phyloP scores from a whole-genome alignment of 2,888 invertebrate species.

The Trypoxylon attenuatum region DNA sequence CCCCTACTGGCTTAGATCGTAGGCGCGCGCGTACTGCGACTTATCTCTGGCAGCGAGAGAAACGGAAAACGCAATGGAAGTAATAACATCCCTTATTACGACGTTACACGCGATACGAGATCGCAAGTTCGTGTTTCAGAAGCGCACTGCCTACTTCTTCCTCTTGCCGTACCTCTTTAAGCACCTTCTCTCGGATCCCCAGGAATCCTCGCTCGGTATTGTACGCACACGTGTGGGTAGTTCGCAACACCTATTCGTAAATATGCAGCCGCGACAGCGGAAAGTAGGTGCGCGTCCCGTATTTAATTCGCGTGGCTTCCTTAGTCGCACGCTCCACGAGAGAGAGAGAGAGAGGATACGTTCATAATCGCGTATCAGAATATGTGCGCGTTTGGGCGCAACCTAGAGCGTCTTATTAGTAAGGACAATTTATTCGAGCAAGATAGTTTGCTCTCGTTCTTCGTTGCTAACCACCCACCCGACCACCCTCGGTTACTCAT shows the following conservation, averaged over 20 bases:
- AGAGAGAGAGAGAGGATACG: conserved; percentile 15
- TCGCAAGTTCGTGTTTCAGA: conserved; percentile 60
- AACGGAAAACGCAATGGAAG: conserved; percentile 59
- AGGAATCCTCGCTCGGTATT: background rate
- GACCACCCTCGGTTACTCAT: too few relatives aligned
- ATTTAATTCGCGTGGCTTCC: conserved; percentile 37
- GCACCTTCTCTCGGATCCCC: background rate
- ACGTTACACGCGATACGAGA: conserved; percentile 60
- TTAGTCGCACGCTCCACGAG: conserved; percentile 1
- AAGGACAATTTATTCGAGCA: too few relatives aligned
- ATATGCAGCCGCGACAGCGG: conserved; percentile 28
- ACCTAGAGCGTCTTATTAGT: too few relatives aligned
- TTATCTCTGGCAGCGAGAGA: conserved; percentile 57
- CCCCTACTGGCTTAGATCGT: conserved; percentile 17
- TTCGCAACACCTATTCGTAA: conserved; percentile 38
- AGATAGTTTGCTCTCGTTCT: too few relatives aligned
- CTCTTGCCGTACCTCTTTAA: background rate
- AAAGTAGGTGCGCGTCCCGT: conserved; percentile 24
- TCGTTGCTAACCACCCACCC: too few relatives aligned
- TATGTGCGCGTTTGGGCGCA: conserved; percentile 11
- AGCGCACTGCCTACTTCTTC: conserved; percentile 10
- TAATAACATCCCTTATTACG: conserved; percentile 62
- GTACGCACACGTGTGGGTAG: conserved; percentile 12
- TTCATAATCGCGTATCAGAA: conserved; percentile 21
- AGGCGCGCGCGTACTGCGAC: conserved; percentile 40